Conservation (phyloP, 1,140 invertebrate species). For the Vanessa atalanta region DNA sequence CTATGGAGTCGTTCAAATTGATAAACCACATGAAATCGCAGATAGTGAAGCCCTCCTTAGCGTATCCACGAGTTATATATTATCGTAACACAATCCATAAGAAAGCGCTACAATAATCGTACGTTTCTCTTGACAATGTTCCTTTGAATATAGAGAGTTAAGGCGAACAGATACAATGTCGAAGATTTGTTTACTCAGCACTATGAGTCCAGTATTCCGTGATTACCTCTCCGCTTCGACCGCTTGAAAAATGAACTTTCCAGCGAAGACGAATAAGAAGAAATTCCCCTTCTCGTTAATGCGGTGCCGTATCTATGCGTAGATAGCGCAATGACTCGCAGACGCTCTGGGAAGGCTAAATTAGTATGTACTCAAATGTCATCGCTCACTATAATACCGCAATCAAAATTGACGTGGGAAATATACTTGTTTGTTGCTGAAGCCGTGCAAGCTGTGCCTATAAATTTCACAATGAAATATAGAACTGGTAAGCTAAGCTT, state of each 20-base stretch:
- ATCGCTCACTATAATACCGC: slow-evolving; percentile 76
- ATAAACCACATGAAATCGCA: slow-evolving; percentile 74
- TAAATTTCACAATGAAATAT: slow-evolving; percentile 78
- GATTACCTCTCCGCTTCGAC: slow-evolving; percentile 52
- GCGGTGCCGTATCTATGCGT: slow-evolving; percentile 51
- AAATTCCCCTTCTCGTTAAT: slow-evolving; percentile 45
- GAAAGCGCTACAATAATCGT: slow-evolving; percentile 77
- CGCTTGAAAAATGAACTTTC: slow-evolving; percentile 63
- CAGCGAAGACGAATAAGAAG: slow-evolving; percentile 51
- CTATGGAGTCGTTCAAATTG: slow-evolving; percentile 70
- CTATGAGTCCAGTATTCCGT: slow-evolving; percentile 65
- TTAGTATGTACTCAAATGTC: slow-evolving; percentile 73
- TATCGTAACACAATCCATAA: slow-evolving; percentile 78
- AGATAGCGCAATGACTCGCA: slow-evolving; percentile 58
- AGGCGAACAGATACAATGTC: slow-evolving; percentile 77
- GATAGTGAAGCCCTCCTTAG: slow-evolving; percentile 71
- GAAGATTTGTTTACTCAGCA: slow-evolving; percentile 75
- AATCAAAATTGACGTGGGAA: slow-evolving; percentile 78
- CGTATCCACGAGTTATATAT: slow-evolving; percentile 70
- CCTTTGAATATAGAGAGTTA: slow-evolving; percentile 78
- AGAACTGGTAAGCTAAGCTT: slow-evolving; percentile 53
- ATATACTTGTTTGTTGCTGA: slow-evolving; percentile 74
- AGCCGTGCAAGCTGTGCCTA: slow-evolving; percentile 57
- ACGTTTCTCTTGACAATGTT: slow-evolving; percentile 79
- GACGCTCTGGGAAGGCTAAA: slow-evolving; percentile 59